These are phyloP conservation scores for Silurus meridionalis DNA, from an alignment of 2,113 vertebrate species.

Conservation along the genomic window DNA sequence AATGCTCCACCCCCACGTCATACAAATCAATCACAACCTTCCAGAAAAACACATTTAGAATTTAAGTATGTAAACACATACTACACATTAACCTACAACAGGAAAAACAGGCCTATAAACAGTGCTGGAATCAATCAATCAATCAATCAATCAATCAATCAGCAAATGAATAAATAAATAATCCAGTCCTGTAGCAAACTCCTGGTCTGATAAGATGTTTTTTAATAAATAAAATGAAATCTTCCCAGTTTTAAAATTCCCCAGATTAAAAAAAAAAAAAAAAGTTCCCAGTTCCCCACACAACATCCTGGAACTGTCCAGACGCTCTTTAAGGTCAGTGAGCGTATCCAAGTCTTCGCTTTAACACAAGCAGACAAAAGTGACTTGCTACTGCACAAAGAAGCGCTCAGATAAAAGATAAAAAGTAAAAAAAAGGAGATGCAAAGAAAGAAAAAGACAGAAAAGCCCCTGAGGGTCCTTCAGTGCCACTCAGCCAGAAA, in stretches of 20 bases:
- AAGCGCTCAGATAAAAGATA: constrained; percentile 56
- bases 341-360: not conserved
- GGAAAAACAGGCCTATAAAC: too few relatives aligned
- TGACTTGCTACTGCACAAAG: not conserved
- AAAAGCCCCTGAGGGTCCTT: constrained; percentile 38
- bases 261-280: too few relatives aligned
- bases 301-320: not conserved
- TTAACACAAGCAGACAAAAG: not conserved
- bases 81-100: too few relatives aligned
- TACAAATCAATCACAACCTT: too few relatives aligned
- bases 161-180: too few relatives aligned
- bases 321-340: not conserved
- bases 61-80: too few relatives aligned
- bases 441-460: constrained; percentile 40
- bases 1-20: too few relatives aligned
- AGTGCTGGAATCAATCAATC: too few relatives aligned
- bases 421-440: constrained; percentile 13
- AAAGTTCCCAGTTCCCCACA: not conserved
- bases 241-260: too few relatives aligned
- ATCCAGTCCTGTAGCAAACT: not conserved
- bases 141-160: too few relatives aligned
- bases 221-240: not conserved
- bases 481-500: constrained; percentile 42
- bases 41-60: too few relatives aligned
- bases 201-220: not conserved